Evolutionary conservation across 2,113 vertebrate genomes (phyloP).

Genomic region (Oplegnathus fasciatus): DNA sequence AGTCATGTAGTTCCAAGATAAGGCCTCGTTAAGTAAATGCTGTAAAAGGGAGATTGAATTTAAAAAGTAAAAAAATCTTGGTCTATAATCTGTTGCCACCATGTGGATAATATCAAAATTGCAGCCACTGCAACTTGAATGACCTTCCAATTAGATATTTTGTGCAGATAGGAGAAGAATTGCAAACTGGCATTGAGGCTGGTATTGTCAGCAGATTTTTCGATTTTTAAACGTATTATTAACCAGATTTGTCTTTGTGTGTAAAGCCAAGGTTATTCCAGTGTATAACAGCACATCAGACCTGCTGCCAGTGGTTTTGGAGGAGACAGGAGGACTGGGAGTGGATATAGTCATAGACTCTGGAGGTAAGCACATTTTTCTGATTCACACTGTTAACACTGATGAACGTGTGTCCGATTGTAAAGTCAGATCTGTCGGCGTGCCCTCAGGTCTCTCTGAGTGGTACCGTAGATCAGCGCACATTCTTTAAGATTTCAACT

Average conservation of each 20-base stretch:
- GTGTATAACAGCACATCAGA: conserved; percentile 85
- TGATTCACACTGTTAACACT: neutral
- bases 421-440: neutral
- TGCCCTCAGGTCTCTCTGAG: neutral
- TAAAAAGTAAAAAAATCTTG: neutral
- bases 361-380: conserved; percentile 85
- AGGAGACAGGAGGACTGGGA: conserved; percentile 96
- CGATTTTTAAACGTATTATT: neutral
- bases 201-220: too few relatives aligned
- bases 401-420: neutral
- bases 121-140: neutral
- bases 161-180: neutral
- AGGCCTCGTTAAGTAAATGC: neutral
- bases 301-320: conserved; percentile 90
- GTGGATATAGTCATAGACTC: conserved; percentile 93
- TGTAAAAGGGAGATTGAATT: neutral
- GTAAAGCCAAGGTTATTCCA: conserved; percentile 90
- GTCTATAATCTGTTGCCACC: conserved; percentile 28
- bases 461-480: neutral
- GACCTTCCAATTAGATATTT: neutral
- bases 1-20: neutral
- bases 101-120: conserved; percentile 13
- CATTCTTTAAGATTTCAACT: neutral
- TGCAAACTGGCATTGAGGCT: neutral
- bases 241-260: conserved; percentile 32